Conservation (phyloP, 2,113 vertebrate genomes). For the Rallus limicola region DNA sequence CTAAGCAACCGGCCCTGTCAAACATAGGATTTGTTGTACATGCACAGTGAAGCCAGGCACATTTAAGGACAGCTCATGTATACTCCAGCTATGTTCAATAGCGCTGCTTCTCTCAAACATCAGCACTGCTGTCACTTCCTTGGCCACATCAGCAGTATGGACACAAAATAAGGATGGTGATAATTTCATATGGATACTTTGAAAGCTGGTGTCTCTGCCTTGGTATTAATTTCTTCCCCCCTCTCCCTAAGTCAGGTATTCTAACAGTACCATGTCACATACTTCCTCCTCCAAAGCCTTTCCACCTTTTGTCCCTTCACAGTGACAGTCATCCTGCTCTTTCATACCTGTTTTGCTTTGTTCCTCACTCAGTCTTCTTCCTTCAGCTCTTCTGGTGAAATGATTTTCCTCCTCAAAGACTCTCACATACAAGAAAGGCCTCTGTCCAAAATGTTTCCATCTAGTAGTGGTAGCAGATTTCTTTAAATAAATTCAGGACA, state of each 20-base stretch:
- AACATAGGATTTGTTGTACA: neutral
- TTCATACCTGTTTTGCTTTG: neutral
- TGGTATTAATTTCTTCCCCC: neutral
- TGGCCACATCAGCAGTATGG: neutral
- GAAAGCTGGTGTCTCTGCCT: neutral
- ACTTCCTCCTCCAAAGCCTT: neutral
- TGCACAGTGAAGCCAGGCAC: neutral
- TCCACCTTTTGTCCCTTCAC: neutral
- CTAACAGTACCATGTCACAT: neutral
- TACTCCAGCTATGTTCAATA: neutral
- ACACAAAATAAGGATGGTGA: neutral
- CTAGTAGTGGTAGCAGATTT: neutral
- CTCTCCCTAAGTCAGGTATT: neutral
- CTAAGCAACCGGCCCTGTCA: neutral
- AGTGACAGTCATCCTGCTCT: neutral
- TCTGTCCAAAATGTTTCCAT: neutral
- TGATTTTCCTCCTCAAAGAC: neutral
- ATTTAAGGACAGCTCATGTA: neutral
- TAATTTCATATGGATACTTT: neutral
- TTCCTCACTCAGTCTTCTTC: neutral
- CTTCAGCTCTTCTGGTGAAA: neutral
- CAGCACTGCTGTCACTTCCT: neutral
- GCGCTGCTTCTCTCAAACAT: neutral
- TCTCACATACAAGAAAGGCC: neutral
- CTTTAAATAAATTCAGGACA: neutral